Evolutionary conservation across 1,140 invertebrate species (phyloP), one percentile per base, ranked within the genome.

Genomic region (Drosophila santomea): DNA sequence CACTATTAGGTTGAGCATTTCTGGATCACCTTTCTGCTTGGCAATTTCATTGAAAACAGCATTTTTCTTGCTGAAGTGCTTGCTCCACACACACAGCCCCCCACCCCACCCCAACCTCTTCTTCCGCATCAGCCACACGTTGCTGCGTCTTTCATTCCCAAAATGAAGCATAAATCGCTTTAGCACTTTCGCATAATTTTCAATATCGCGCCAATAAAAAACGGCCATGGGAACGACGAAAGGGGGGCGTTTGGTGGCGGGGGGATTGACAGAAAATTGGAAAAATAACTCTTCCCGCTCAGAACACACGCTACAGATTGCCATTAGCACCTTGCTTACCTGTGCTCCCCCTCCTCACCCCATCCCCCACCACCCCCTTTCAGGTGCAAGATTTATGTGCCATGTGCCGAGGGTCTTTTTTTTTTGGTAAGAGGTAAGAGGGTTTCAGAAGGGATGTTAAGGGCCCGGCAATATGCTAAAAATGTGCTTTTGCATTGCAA

Each of bases 131-230:
- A 32, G 32, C 32, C 32, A 32, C 32, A 32, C 32, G 32, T 8
- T 14, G 5, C 4, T 5, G 2, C 5, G 2, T 14, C 32, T 32
- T 7, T 10, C 35, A 5, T 14, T 10, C 15, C 15, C 32, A 43
- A 74, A 72, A 45, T 36, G 62, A 75, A 67, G 73, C 74, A 81
- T 78, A 85, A 85, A 85, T 85, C 82, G 82, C 64, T 78, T 85
- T 78, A 74, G 74, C 82, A 74, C 61, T 73, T 73, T 86, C 74
- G 84, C 82, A 88, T 86, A 88, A 86, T 86, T 86, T 86, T 86
- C 83, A 86, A 86, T 86, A 88, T 85, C 74, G 69, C 56, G 82
- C 82, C 82, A 86, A 86, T 82, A 86, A 88, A 81, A 71, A 78
- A 88, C 38, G 14, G 54, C 43, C 63, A 63, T 51, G 50, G 52